Base-by-base conservation (phyloP, 1,140 invertebrate species). In the Dryas iulia region DNA sequence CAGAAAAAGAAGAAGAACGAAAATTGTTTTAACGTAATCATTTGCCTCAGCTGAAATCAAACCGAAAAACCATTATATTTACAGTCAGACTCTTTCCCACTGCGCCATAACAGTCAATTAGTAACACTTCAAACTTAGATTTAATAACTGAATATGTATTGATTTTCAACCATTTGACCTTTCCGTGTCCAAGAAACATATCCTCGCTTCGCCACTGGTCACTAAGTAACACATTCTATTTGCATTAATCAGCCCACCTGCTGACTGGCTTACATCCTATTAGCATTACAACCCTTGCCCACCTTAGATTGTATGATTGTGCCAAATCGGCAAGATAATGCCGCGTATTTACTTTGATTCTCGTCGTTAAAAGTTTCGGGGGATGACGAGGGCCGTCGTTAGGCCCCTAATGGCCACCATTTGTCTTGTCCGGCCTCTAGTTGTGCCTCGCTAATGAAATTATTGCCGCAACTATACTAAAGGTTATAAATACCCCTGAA, bases 401-500 rank as follows among this genome's bases (percentile, higher is more conserved):
- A 91, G 87, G 84, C 71, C 77, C 83, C 85, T 89, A 89, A 89
- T 77, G 76, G 89, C 89, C 71, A 84, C 86, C 87, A 91, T 91
- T 90, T 90, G 89, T 91, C 87, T 91, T 91, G 89, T 90, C 89
- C 89, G 84, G 84, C 83, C 83, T 86, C 76, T 91, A 90, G 89
- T 90, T 89, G 86, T 82, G 86, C 81, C 86, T 82, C 79, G 74
- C 87, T 91, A 91, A 91, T 91, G 89, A 91, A 91, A 91, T 91
- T 91, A 91, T 91, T 91, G 89, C 89, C 89, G 83, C 87, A 91
- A 91, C 89, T 91, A 91, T 87, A 91, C 84, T 87, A 86, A 88
- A 88, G 86, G 86, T 90, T 91, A 90, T 91, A 91, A 91, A 91
- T 91, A 90, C 87, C 80, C 79, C 82, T 84, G 81, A 83, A 85